phyloP scores from a whole-genome alignment of 2,888 invertebrate species.

The Xestobium rufovillosum region DNA sequence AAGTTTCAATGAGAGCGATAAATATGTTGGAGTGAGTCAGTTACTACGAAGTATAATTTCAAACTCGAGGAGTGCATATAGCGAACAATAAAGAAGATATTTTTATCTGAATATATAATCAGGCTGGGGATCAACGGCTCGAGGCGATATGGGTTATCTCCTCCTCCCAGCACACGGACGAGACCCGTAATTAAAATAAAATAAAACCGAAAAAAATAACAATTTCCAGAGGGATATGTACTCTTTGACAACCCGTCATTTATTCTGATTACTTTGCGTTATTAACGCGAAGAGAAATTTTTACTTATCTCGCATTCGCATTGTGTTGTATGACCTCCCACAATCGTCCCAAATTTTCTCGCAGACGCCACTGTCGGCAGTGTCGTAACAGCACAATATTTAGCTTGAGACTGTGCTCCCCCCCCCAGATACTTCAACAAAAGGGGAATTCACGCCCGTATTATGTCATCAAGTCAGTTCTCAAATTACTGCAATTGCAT shows the following conservation, averaged over 20 bases:
- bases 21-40: no score
- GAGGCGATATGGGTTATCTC: slow-evolving; percentile 34
- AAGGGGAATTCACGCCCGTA: no score
- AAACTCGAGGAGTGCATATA: slow-evolving; percentile 15
- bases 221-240: slow-evolving; percentile 23
- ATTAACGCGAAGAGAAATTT: slow-evolving; percentile 26
- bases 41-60: no score
- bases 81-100: slow-evolving; percentile 28
- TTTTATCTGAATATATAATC: slow-evolving; percentile 35
- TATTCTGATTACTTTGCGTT: slow-evolving; percentile 36
- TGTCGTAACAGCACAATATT: no score
- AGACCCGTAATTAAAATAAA: slow-evolving; percentile 34
- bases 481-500: no score
- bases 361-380: no score
- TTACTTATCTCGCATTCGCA: neutral
- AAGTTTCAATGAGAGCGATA: no score
- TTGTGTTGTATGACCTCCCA: slow-evolving; percentile 1
- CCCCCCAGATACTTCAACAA: no score
- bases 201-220: slow-evolving; percentile 28
- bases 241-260: slow-evolving; percentile 36
- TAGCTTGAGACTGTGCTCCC: no score
- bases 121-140: slow-evolving; percentile 27
- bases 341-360: slow-evolving; percentile 2
- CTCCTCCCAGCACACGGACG: slow-evolving; percentile 31
- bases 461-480: no score